Evolutionary conservation across 2,797 vertebrate species (phyloP).

Genomic region (Enteromius fasciolatus): DNA sequence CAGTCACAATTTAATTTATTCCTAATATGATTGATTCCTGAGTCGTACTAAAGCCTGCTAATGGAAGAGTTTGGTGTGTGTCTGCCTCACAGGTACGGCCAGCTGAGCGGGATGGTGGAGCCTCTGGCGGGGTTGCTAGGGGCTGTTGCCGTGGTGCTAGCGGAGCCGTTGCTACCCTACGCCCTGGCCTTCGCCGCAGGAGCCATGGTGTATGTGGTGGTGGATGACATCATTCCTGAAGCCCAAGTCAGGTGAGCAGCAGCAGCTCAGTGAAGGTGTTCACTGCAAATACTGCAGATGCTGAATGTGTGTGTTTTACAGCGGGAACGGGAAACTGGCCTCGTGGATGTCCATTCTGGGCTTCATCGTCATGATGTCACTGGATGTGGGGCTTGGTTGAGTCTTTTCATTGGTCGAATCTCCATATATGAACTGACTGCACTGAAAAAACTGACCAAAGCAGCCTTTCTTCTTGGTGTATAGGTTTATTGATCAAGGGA

Average conservation of each 20-base stretch:
- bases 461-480: conserved; percentile 31
- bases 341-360: conserved; percentile 93
- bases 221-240: conserved; percentile 96
- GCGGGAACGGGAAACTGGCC: conserved; percentile 92
- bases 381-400: conserved; percentile 95
- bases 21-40: neutral
- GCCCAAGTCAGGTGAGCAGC: conserved; percentile 88
- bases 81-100: conserved; percentile 70
- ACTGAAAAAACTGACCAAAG: neutral
- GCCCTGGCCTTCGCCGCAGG: conserved; percentile 93
- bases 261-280: neutral
- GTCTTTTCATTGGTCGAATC: neutral
- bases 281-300: neutral
- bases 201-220: conserved; percentile 95
- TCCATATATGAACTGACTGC: neutral
- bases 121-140: conserved; percentile 87
- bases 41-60: too few species aligned
- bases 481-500: conserved; percentile 8
- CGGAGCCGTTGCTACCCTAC: conserved; percentile 89
- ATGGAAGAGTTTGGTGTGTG: too few species aligned
- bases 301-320: conserved; percentile 61
- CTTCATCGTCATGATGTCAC: conserved; percentile 97
- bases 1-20: neutral
- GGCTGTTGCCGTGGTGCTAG: conserved; percentile 84
- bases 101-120: conserved; percentile 97